Percentiles rank a stretch among this genome's conserved stretches.
These are phyloP conservation scores for Micrastur ruficollis DNA, from an alignment of 2,797 vertebrate species.

Conservation along the genomic window DNA sequence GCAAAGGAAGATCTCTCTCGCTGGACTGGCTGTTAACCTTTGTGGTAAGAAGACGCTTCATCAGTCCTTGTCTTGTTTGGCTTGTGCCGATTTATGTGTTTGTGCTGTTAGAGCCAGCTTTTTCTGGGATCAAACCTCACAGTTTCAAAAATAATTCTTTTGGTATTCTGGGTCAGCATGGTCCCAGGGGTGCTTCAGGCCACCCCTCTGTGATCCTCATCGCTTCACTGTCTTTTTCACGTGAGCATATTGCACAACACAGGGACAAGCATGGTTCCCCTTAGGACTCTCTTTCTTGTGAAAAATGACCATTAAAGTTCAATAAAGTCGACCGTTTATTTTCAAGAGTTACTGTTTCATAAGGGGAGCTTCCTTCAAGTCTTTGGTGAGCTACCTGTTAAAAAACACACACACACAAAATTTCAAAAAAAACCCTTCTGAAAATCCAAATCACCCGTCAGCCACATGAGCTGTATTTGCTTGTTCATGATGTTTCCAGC, in stretches of 20 bases:
- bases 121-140: neutral
- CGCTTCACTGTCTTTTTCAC: rapidly evolving
- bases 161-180: neutral
- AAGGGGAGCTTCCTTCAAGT: neutral
- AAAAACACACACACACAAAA: neutral
- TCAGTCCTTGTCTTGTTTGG: neutral
- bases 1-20: neutral
- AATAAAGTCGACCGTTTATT: neutral
- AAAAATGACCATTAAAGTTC: neutral
- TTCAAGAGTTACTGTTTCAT: neutral
- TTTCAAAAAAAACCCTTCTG: neutral
- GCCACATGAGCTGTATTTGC: neutral
- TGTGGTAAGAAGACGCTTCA: neutral
- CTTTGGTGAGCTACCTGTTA: neutral
- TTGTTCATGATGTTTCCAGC: neutral
- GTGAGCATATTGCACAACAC: neutral
- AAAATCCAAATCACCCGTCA: neutral
- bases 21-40: neutral
- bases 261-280: neutral
- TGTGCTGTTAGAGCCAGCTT: neutral
- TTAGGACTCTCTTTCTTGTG: neutral
- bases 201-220: rapidly evolving
- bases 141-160: neutral
- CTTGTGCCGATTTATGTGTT: rapidly evolving
- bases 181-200: neutral